Conservation (phyloP, 2,888 invertebrate species). For the Rosalia funebris region DNA sequence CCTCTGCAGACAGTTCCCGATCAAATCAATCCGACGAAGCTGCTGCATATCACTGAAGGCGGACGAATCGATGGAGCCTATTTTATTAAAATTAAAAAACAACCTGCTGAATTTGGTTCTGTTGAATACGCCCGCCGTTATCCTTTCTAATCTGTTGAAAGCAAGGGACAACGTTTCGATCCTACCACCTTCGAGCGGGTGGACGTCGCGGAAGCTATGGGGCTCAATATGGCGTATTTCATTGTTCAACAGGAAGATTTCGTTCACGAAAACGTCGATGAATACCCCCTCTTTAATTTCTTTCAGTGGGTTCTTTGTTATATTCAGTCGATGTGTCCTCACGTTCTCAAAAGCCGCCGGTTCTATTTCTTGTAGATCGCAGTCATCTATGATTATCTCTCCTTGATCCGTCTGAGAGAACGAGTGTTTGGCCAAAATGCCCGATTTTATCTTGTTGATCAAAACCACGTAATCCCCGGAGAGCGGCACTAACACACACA, state of each 20-base stretch:
- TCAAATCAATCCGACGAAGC: neutral
- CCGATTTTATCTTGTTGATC: neutral
- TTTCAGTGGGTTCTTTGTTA: neutral
- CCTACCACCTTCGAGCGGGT: neutral
- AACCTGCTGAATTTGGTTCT: neutral
- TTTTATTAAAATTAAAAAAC: neutral
- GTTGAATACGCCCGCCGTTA: conserved; percentile 1
- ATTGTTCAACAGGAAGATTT: neutral
- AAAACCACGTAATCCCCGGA: neutral
- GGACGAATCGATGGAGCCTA: neutral
- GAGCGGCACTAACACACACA: neutral
- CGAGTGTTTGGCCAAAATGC: neutral
- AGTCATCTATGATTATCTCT: neutral
- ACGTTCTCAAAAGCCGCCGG: neutral
- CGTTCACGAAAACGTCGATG: neutral
- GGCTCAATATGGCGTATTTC: neutral
- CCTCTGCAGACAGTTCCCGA: neutral
- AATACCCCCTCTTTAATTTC: neutral
- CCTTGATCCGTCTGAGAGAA: neutral
- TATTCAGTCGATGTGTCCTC: neutral
- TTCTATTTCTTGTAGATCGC: neutral
- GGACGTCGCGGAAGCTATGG: neutral
- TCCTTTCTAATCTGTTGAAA: neutral
- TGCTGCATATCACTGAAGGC: conserved; percentile 1
- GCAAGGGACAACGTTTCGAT: neutral